Evolutionary conservation across 2,888 invertebrate genomes (phyloP), one percentile per base, ranked within the genome.

Genomic region (Cephus pulcher): DNA sequence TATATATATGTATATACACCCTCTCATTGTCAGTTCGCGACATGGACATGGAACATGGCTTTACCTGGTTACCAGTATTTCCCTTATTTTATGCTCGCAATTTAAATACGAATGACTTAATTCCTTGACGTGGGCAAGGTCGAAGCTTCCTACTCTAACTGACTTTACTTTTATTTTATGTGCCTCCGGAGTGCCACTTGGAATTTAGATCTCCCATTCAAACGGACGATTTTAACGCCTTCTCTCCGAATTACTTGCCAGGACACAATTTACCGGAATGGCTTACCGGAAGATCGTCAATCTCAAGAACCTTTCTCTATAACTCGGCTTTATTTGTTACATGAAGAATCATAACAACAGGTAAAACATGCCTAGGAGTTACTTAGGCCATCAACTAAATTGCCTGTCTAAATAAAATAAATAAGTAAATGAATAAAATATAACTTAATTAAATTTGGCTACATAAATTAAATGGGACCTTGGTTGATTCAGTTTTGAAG

Each of bases 11-110:
- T 35, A 40, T 40, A 12, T 1, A 4, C 6, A 15, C 6, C 23
- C 56, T 56, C 23, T 56, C 23, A 56, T 73, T 56, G 34, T 9
- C 71, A 40, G 77, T 74, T 83, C 69, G 77, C 77, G 79, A 83
- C 80, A 81, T 83, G 79, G 76, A 81, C 80, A 78, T 78, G 81
- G 79, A 82, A 76, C 79, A 78, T 80, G 80, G 81, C 79, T 81
- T 82, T 76, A 80, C 79, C 79, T 80, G 79, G 75, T 78, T 74
- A 33, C 71, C 34, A 78, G 68, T 74, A 78, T 71, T 75, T 76
- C 30, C 37, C 69, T 71, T 70, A 70, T 71, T 79, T 80, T 79
- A 77, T 75, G 35, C 34, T 32, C 69, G 33, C 69, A 69, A 80
- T 77, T 79, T 74, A 37, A 73, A 75, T 78, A 70, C 69, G 37